A percentile compares a stretch with the other conserved stretches of the same genome.
phyloP scores from a whole-genome alignment of 2,888 invertebrate species.

The Phengaris alcon region DNA sequence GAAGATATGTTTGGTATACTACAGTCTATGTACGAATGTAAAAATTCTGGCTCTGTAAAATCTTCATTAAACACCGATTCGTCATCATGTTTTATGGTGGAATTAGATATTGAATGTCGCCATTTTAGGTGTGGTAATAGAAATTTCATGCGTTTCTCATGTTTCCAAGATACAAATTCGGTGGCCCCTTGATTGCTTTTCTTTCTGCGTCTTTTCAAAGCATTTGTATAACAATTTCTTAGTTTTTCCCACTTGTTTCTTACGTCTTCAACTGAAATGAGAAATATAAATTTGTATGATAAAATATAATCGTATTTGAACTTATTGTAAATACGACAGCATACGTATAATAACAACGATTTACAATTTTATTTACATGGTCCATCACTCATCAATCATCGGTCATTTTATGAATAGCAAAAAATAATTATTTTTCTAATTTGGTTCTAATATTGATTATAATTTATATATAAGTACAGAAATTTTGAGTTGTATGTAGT shows the following conservation, averaged over 20 bases:
- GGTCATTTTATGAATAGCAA: too few species aligned
- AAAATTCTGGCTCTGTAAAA: neutral
- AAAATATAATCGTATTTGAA: too few species aligned
- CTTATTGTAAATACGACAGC: too few species aligned
- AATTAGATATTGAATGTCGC: conserved; percentile 6
- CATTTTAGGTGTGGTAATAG: conserved; percentile 21
- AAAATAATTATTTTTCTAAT: too few species aligned
- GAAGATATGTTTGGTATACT: neutral
- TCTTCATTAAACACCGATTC: neutral
- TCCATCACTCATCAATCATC: too few species aligned
- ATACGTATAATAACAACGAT: too few species aligned
- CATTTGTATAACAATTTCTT: conserved; percentile 24
- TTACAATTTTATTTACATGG: too few species aligned
- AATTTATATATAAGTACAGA: too few species aligned
- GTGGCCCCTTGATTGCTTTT: neutral
- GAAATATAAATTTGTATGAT: neutral
- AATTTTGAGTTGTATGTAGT: too few species aligned
- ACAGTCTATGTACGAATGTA: neutral
- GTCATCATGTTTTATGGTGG: neutral
- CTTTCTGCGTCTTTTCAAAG: neutral
- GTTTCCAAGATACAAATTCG: conserved; percentile 15
- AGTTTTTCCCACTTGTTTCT: conserved; percentile 25
- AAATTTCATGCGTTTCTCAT: conserved; percentile 26
- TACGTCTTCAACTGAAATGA: conserved; percentile 22
- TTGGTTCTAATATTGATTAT: too few species aligned